Percentiles rank a stretch among this genome's conserved stretches.
Conservation (phyloP, 2,888 invertebrate species). For the Cosmorhoe ocellata region DNA sequence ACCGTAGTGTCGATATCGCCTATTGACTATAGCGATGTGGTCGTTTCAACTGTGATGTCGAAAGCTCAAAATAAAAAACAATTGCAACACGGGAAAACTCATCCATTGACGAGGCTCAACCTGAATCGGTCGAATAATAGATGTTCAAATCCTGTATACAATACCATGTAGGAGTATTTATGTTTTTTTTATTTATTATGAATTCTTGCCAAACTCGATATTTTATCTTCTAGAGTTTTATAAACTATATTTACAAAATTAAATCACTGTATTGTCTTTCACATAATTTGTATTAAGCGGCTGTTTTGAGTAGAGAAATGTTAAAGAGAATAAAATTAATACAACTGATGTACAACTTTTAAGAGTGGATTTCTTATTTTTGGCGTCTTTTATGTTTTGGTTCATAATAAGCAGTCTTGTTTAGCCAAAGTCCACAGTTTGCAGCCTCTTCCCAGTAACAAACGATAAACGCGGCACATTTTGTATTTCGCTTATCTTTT, state of each 20-base stretch:
- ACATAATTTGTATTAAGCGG: slow-evolving; percentile 75
- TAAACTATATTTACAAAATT: slow-evolving; percentile 80
- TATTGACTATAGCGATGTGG: slow-evolving; percentile 79
- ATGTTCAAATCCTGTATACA: slow-evolving; percentile 92
- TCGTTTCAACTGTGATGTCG: slow-evolving; percentile 86
- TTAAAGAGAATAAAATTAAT: slow-evolving; percentile 77
- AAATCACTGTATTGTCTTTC: slow-evolving; percentile 79
- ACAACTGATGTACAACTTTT: slow-evolving; percentile 79
- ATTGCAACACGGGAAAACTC: slow-evolving; percentile 95
- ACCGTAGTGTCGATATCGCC: slow-evolving; percentile 65
- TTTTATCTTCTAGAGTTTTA: slow-evolving; percentile 82
- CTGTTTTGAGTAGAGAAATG: slow-evolving; percentile 75
- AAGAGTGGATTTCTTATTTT: slow-evolving; percentile 52
- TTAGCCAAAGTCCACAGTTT: slow-evolving; percentile 80
- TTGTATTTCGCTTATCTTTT: slow-evolving; percentile 62
- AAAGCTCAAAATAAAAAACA: slow-evolving; percentile 90
- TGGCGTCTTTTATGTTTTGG: background rate
- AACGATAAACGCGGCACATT: slow-evolving; percentile 80
- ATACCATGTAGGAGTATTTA: slow-evolving; percentile 90
- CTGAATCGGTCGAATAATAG: slow-evolving; percentile 87
- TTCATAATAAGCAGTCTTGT: background rate
- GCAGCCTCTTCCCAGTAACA: slow-evolving; percentile 79
- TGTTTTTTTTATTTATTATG: slow-evolving; percentile 78
- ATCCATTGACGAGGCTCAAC: slow-evolving; percentile 94
- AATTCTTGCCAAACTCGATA: slow-evolving; percentile 82